A percentile compares a stretch with the other conserved stretches of the same genome.
Evolutionary conservation across 1,140 invertebrate species (phyloP).

Genomic region (Drosophila leontia): DNA sequence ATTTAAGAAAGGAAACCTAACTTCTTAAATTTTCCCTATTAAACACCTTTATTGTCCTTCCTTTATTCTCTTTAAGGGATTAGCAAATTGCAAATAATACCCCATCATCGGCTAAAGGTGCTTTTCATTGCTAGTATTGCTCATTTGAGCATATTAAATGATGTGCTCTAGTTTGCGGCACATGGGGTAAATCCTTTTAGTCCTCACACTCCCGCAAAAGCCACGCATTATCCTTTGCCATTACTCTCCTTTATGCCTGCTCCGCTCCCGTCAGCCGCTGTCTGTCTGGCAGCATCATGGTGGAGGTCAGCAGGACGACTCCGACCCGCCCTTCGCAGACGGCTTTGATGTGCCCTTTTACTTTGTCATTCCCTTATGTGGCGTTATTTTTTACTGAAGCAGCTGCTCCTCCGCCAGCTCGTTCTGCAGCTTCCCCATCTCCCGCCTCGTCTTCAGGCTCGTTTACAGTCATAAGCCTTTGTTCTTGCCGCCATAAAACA

Average conservation of each 20-base stretch:
- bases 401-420: slow-evolving; percentile 16
- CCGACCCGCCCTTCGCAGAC: slow-evolving; percentile 5
- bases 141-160: slow-evolving; percentile 55
- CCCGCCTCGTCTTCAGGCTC: slow-evolving; percentile 13
- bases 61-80: slow-evolving; percentile 12
- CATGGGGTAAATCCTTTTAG: slow-evolving; percentile 47
- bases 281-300: slow-evolving; percentile 7
- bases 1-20: too few relatives aligned
- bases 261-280: background rate
- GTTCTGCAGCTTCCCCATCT: background rate
- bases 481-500: slow-evolving; percentile 56
- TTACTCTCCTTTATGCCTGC: slow-evolving; percentile 29
- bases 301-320: slow-evolving; percentile 40
- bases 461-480: slow-evolving; percentile 46
- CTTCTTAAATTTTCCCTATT: background rate
- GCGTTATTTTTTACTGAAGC: slow-evolving; percentile 33
- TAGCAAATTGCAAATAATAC: slow-evolving; percentile 19
- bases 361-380: slow-evolving; percentile 52
- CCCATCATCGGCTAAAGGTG: slow-evolving; percentile 16
- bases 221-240: slow-evolving; percentile 48
- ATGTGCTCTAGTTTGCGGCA: slow-evolving; percentile 22
- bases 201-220: slow-evolving; percentile 36
- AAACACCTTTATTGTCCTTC: background rate
- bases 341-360: slow-evolving; percentile 59
- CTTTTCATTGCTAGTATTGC: slow-evolving; percentile 21